phyloP scores from a whole-genome alignment of 2,797 vertebrate genomes.

The Ptychadena robeensis region DNA sequence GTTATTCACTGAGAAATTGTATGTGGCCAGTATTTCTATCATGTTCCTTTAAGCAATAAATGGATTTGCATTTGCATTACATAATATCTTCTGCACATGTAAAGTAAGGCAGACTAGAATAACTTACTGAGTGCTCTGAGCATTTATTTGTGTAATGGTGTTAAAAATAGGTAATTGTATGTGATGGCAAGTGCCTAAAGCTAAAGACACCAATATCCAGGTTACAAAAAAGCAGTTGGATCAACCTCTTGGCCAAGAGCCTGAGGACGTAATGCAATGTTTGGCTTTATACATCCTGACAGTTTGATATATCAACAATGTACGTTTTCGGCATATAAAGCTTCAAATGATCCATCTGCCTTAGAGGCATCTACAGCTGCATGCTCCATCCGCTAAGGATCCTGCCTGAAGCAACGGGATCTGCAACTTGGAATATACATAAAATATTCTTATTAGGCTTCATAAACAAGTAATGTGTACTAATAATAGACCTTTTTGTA shows the following conservation, averaged over 20 bases:
- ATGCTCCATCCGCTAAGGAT: conserved; percentile 27
- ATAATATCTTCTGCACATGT: background rate
- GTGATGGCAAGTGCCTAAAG: conserved; percentile 30
- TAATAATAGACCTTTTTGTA: background rate
- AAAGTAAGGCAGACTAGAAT: background rate
- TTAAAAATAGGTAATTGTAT: conserved; percentile 21
- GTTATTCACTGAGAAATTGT: no score
- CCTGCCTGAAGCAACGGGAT: conserved; percentile 22
- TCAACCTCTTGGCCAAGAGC: conserved; percentile 34
- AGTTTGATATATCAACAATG: conserved; percentile 48
- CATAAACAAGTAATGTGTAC: conserved; percentile 28
- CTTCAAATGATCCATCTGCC: conserved; percentile 43
- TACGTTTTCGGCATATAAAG: conserved; percentile 19
- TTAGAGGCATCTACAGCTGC: conserved; percentile 35
- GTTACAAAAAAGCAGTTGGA: conserved; percentile 31
- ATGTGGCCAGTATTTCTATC: background rate
- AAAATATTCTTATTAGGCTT: conserved; percentile 39
- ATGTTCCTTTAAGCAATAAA: conserved; percentile 20
- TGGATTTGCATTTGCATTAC: conserved; percentile 3
- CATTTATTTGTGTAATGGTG: conserved; percentile 30
- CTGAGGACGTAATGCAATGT: conserved; percentile 30
- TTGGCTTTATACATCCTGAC: conserved; percentile 50
- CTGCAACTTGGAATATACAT: conserved; percentile 31
- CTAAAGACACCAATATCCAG: conserved; percentile 30
- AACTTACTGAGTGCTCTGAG: conserved; percentile 24